Base-by-base conservation (phyloP, 1,140 invertebrate species). In the Drosophila ananassae region DNA sequence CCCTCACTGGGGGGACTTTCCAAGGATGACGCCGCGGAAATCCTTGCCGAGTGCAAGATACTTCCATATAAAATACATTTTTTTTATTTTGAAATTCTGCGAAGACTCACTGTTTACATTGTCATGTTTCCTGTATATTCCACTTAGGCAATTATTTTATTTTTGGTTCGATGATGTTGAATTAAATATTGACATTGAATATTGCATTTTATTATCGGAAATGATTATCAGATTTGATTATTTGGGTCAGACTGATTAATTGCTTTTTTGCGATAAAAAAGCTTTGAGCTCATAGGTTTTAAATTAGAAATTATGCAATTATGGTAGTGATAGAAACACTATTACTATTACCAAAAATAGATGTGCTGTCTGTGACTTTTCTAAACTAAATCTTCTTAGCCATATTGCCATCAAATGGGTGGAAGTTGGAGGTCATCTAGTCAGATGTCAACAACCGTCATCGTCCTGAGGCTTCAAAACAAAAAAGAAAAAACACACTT, bases 401-500 rank as follows among this genome's bases (percentile, higher is more conserved):
- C n/a, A 10, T 32, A 37, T 3, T 48, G 53, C 32, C 22, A 17
- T 13, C 7, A 3, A 3, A 12, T 28, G 24, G 57, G 30, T 41
- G 58, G 17, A 17, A 17, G 17, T 62, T 52, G 32, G 51, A 22
- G 30, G 46, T 21, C 47, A 53, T 12, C 39, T 62, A 25, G 32
- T 30, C 58, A 32, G 69, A 64, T 74, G 72, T 64, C 59, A 74
- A 64, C 47, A 63, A 73, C 71, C 72, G 46, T 57, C 13, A 8
- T 8, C 34, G 67, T 25, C 50, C 50, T 41, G 32, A 55, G 71
- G 69, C 58, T 59, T 50, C 2, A 4, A 48, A 21, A 8, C 39
- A 66, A 25, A 47, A 24, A 41, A 68, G 47, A 25, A 48, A 25
- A 44, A 56, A 25, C 37, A 66, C 72, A 74, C 72, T 74, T 66